Percentiles rank a stretch among this genome's conserved stretches.
Evolutionary conservation across 2,888 invertebrate genomes (phyloP).

Genomic region (Erebia aethiops): DNA sequence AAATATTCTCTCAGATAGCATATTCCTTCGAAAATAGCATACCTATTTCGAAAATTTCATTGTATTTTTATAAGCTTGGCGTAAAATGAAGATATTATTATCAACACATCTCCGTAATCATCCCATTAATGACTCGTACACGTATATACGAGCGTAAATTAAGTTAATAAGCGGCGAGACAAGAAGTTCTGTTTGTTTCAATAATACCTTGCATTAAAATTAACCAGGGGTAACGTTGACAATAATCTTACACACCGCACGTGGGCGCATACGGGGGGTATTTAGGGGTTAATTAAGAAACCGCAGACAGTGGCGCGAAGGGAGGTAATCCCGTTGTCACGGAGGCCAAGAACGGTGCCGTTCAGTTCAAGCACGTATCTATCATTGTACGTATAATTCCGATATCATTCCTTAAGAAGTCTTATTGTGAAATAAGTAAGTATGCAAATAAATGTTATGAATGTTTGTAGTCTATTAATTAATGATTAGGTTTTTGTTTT

Average conservation of each 20-base stretch:
- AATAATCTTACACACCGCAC: conserved; percentile 74
- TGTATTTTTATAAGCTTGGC: neutral
- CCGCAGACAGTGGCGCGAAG: conserved; percentile 66
- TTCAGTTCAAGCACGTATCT: conserved; percentile 46
- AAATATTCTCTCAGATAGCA: no score
- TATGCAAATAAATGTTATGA: no score
- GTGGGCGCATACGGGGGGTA: conserved; percentile 67
- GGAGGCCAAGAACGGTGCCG: conserved; percentile 62
- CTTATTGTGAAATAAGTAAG: no score
- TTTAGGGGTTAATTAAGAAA: conserved; percentile 82
- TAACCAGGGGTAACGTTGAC: conserved; percentile 71
- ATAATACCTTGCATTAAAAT: conserved; percentile 75
- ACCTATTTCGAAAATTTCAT: neutral
- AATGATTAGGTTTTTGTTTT: no score
- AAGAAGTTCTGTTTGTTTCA: conserved; percentile 68
- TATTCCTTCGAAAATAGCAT: no score
- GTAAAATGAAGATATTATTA: conserved; percentile 18
- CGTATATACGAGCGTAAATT: conserved; percentile 48
- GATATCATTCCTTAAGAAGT: conserved; percentile 37
- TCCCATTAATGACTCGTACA: conserved; percentile 46
- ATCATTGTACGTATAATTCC: conserved; percentile 48
- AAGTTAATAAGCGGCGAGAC: conserved; percentile 56
- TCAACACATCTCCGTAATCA: conserved; percentile 41
- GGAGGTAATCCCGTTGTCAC: conserved; percentile 77
- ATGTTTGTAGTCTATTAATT: no score